Conservation (phyloP, 2,113 vertebrate genomes). For the Oceanodroma tethys region DNA sequence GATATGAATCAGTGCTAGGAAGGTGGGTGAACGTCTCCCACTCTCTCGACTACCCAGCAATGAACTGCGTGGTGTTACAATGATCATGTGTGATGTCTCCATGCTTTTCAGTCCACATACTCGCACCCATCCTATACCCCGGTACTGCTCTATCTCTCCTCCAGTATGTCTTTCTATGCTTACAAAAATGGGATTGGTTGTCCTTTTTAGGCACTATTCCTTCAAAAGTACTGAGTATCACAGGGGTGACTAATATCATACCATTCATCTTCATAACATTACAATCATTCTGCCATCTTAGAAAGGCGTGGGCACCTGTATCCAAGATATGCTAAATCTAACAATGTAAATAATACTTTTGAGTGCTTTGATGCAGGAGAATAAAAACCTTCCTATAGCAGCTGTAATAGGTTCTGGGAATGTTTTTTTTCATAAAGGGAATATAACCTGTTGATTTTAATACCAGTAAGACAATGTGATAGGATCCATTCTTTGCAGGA, state of each 20-base stretch:
- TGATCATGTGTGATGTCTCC: not conserved
- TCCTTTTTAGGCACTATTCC: not conserved
- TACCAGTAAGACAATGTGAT: not conserved
- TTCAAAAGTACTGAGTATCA: not conserved
- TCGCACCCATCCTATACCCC: not conserved
- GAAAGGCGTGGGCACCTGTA: not conserved
- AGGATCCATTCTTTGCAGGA: not conserved
- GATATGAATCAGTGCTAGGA: not conserved
- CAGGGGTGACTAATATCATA: too few relatives aligned
- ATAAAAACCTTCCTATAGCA: not conserved
- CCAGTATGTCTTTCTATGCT: not conserved
- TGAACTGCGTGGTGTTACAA: accelerated
- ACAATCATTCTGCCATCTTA: not conserved
- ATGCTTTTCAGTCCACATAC: not conserved
- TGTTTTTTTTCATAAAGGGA: not conserved
- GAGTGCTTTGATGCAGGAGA: not conserved
- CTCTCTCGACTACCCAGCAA: not conserved
- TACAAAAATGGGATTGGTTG: not conserved
- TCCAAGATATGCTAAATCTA: not conserved
- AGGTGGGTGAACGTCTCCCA: not conserved
- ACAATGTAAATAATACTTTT: not conserved
- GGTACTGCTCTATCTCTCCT: not conserved
- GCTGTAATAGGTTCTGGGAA: not conserved
- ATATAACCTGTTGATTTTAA: not conserved
- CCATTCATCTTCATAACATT: not conserved